These are phyloP conservation scores for Dolichoris vasculosae DNA, from an alignment of 1,140 invertebrate genomes.

Conservation along the genomic window DNA sequence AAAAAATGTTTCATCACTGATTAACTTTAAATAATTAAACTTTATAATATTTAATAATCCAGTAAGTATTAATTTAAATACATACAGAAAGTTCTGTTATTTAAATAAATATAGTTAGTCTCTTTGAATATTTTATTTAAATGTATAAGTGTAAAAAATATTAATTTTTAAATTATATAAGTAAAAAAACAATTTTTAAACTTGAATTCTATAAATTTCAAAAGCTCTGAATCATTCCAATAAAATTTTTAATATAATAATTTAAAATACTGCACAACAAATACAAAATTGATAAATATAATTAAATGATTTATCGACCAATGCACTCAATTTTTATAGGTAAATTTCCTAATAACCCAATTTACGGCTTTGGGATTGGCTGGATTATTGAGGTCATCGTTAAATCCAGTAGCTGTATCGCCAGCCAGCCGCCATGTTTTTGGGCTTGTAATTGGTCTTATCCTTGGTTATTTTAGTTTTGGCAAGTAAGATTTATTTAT, in stretches of 20 bases:
- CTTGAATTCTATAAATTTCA: no score
- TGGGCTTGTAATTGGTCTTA: constrained; percentile 83
- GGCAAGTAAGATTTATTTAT: constrained; percentile 80
- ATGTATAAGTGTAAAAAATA: no score
- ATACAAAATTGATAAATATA: not conserved
- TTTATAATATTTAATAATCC: no score
- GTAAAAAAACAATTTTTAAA: no score
- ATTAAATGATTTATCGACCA: not conserved
- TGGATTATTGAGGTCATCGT: constrained; percentile 81
- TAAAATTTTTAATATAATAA: not conserved
- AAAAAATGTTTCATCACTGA: no score
- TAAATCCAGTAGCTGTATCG: constrained; percentile 80
- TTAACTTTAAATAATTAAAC: no score
- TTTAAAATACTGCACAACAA: not conserved
- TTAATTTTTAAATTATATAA: no score
- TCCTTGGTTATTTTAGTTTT: constrained; percentile 91
- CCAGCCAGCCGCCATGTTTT: constrained; percentile 83
- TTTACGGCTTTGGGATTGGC: constrained; percentile 84
- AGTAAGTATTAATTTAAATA: no score
- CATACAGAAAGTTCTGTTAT: no score
- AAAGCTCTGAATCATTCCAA: no score
- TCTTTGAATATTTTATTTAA: no score
- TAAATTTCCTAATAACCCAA: constrained; percentile 90
- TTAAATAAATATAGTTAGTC: no score
- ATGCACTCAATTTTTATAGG: constrained; percentile 73